These are phyloP conservation scores for Serrognathus titanus DNA, from an alignment of 2,888 invertebrate genomes.

Conservation along the genomic window DNA sequence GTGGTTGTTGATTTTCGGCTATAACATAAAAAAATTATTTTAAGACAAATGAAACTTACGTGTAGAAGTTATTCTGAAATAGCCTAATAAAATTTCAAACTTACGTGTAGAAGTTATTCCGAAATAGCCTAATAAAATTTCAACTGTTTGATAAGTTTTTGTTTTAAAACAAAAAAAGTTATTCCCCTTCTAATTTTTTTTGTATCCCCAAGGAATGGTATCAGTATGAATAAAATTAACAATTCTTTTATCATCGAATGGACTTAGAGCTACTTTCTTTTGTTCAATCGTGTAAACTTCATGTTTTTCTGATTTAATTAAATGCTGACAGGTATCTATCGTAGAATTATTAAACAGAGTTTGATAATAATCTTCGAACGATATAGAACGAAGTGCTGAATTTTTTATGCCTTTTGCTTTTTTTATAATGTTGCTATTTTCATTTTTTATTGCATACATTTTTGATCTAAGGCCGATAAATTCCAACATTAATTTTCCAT, in stretches of 20 bases:
- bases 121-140: too few species aligned
- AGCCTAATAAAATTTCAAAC: too few species aligned
- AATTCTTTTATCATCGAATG: slow-evolving; percentile 20
- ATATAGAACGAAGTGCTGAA: background rate
- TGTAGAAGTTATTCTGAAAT: too few species aligned
- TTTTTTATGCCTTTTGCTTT: slow-evolving; percentile 30
- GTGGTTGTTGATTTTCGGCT: too few species aligned
- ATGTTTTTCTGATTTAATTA: slow-evolving; percentile 6
- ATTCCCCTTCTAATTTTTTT: too few species aligned
- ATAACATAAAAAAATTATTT: too few species aligned
- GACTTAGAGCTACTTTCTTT: slow-evolving; percentile 15
- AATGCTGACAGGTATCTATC: background rate
- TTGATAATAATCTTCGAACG: slow-evolving; percentile 1
- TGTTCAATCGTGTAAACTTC: slow-evolving; percentile 6
- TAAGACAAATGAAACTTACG: too few species aligned
- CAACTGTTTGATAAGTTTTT: too few species aligned
- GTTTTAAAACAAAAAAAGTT: too few species aligned
- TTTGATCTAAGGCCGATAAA: slow-evolving; percentile 34
- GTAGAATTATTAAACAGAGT: background rate
- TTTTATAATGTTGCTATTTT: slow-evolving; percentile 13
- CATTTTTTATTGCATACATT: slow-evolving; percentile 23
- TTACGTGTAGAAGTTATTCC: too few species aligned
- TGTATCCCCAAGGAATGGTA: slow-evolving; percentile 8
- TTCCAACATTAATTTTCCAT: slow-evolving; percentile 31
- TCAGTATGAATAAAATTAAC: background rate